A percentile compares a stretch with the other conserved stretches of the same genome.
These are phyloP conservation scores for Scortum barcoo DNA, from an alignment of 2,113 vertebrate genomes.

Conservation along the genomic window DNA sequence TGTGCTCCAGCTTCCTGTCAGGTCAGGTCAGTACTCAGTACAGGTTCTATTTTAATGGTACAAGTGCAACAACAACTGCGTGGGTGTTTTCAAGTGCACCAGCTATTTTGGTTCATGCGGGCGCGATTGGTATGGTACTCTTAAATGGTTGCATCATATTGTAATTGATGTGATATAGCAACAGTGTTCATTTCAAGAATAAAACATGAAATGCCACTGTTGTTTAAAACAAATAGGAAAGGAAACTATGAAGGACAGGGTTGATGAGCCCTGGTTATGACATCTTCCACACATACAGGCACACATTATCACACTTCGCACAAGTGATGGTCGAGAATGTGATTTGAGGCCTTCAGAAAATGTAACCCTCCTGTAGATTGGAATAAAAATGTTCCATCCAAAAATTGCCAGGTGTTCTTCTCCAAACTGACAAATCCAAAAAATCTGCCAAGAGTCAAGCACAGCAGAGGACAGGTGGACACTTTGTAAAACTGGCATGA, in stretches of 20 bases:
- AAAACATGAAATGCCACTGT: neutral
- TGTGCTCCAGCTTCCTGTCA: conserved; percentile 16
- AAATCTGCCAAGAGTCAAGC: neutral
- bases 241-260: neutral
- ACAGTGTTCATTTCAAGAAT: neutral
- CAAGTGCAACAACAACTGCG: neutral
- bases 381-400: neutral
- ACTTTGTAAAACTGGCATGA: neutral
- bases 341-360: neutral
- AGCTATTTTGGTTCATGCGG: neutral
- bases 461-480: neutral
- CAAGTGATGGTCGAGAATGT: neutral
- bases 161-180: neutral
- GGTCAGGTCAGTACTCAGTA: neutral
- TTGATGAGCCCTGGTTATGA: neutral
- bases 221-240: neutral
- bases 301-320: neutral
- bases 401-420: neutral
- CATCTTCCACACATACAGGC: neutral
- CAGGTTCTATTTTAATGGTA: conserved; percentile 17
- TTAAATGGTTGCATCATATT: neutral
- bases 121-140: neutral
- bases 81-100: neutral
- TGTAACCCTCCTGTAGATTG: neutral
- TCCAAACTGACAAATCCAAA: neutral